These are phyloP conservation scores for Cryptocheilus praepositus DNA, from an alignment of 2,888 invertebrate genomes.

Conservation along the genomic window DNA sequence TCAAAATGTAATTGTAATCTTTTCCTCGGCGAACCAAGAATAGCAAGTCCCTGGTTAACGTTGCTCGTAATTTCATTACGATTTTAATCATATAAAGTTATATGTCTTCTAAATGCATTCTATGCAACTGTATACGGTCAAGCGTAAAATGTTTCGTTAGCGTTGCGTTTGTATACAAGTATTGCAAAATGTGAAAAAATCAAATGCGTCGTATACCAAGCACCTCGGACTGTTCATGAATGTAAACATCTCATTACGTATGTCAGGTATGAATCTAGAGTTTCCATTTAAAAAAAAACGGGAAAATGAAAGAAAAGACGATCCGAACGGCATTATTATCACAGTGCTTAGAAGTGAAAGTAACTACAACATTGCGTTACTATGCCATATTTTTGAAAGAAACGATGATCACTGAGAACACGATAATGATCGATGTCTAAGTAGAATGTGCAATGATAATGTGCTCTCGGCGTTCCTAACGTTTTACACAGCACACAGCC, in stretches of 20 bases:
- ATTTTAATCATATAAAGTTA: slow-evolving; percentile 31
- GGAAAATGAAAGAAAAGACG: background rate
- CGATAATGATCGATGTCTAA: background rate
- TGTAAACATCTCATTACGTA: slow-evolving; percentile 26
- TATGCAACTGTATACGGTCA: slow-evolving; percentile 38
- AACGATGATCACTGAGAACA: background rate
- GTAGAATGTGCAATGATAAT: slow-evolving; percentile 10
- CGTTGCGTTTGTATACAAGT: slow-evolving; percentile 27
- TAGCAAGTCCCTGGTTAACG: slow-evolving; percentile 23
- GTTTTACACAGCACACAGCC: background rate
- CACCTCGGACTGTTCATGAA: slow-evolving; percentile 29
- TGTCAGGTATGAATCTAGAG: slow-evolving; percentile 21
- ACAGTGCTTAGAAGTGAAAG: slow-evolving; percentile 45
- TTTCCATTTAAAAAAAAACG: slow-evolving; percentile 14
- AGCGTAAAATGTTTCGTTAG: slow-evolving; percentile 42
- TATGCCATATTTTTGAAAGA: slow-evolving; percentile 20
- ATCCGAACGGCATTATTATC: slow-evolving; percentile 41
- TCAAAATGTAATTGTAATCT: slow-evolving; percentile 1
- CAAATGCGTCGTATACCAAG: slow-evolving; percentile 37
- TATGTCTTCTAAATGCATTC: slow-evolving; percentile 41
- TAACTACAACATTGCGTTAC: slow-evolving; percentile 35
- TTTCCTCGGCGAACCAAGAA: slow-evolving; percentile 24
- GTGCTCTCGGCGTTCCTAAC: background rate
- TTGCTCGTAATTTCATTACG: slow-evolving; percentile 13
- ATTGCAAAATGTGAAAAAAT: slow-evolving; percentile 32